phyloP scores from a whole-genome alignment of 2,113 vertebrate species.

The Oncorhynchus nerka region DNA sequence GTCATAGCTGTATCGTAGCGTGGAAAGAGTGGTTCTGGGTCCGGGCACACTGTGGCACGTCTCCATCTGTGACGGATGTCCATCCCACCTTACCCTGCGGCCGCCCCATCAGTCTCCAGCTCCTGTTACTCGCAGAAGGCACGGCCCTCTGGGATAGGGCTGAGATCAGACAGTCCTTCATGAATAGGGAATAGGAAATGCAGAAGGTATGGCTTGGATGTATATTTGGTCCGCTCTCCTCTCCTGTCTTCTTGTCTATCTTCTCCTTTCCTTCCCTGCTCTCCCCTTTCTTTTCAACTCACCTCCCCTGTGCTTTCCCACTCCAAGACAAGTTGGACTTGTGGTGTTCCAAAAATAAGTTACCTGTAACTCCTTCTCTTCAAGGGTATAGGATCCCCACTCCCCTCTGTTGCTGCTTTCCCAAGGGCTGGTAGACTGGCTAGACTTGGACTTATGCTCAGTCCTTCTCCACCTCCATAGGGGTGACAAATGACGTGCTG shows the following conservation, averaged over 20 bases:
- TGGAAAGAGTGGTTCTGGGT: background rate
- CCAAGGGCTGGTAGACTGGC: background rate
- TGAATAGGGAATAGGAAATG: background rate
- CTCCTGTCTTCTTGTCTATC: background rate
- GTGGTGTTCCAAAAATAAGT: no score
- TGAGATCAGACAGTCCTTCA: background rate
- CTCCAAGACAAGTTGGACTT: no score
- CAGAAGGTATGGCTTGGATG: background rate
- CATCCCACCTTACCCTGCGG: conserved; percentile 15
- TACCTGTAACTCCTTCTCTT: no score
- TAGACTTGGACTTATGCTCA: background rate
- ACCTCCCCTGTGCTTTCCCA: background rate
- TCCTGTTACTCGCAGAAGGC: conserved; percentile 26
- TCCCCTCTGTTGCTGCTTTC: background rate
- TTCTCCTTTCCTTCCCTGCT: no score
- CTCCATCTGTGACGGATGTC: conserved; percentile 11
- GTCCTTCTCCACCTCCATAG: background rate
- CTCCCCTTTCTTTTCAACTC: background rate
- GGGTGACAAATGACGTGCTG: conserved; percentile 1
- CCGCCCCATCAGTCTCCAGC: conserved; percentile 10
- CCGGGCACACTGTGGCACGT: conserved; percentile 6
- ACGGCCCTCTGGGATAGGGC: background rate
- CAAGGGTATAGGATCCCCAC: background rate
- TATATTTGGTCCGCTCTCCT: background rate
- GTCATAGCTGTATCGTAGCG: no score